phyloP scores from a whole-genome alignment of 1,140 invertebrate genomes.

The Drosophila teissieri region DNA sequence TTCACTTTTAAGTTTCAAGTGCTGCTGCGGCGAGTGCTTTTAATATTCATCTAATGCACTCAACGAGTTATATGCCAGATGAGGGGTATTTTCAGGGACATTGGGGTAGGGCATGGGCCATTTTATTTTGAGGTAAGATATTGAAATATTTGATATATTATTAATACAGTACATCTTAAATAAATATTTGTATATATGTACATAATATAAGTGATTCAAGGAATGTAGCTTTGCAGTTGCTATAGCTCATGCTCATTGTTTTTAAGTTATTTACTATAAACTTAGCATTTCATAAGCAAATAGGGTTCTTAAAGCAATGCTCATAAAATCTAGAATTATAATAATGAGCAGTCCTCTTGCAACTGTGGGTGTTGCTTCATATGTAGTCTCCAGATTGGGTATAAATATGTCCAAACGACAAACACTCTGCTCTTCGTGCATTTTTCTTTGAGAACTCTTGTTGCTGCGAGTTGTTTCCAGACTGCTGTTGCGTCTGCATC shows the following conservation, averaged over 20 bases:
- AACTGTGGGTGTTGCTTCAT: too few species aligned
- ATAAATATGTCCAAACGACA: neutral
- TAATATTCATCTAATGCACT: conserved; percentile 82
- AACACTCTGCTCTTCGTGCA: conserved; percentile 49
- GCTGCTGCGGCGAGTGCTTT: conserved; percentile 60
- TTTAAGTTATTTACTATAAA: too few species aligned
- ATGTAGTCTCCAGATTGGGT: too few species aligned
- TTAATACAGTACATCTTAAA: neutral
- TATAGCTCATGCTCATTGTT: too few species aligned
- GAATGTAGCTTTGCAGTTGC: too few species aligned
- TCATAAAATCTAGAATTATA: too few species aligned
- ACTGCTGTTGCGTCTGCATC: conserved; percentile 14
- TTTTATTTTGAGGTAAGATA: neutral
- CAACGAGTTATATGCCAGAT: conserved; percentile 32
- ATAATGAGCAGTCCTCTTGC: too few species aligned
- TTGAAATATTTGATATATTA: neutral
- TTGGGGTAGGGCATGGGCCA: neutral
- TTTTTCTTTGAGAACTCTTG: conserved; percentile 50
- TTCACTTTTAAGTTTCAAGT: conserved; percentile 45
- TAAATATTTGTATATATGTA: too few species aligned
- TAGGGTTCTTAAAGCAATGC: too few species aligned
- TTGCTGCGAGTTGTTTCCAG: conserved; percentile 39
- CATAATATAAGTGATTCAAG: too few species aligned
- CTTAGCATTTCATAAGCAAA: too few species aligned
- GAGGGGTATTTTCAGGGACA: conserved; percentile 1